These are phyloP conservation scores for Pomatorhinus ruficollis DNA, from an alignment of 2,113 vertebrate species.

Conservation along the genomic window DNA sequence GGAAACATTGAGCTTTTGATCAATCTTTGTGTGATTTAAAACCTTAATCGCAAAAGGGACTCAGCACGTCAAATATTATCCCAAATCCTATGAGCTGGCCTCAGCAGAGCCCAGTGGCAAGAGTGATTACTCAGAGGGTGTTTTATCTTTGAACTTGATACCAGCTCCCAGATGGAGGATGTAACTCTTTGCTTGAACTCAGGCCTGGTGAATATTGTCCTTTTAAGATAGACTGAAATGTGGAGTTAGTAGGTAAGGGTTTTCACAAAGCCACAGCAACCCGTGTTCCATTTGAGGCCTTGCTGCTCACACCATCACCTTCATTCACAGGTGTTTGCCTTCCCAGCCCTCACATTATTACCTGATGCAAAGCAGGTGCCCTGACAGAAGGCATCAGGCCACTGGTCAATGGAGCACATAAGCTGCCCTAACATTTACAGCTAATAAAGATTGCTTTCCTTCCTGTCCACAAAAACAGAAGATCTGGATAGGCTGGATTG, in stretches of 20 bases:
- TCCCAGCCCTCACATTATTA: background rate
- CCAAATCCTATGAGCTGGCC: background rate
- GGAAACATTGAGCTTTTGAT: background rate
- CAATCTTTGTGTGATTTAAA: constrained; percentile 46
- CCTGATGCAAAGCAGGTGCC: background rate
- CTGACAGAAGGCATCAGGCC: background rate
- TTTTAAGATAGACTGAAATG: background rate
- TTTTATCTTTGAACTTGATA: background rate
- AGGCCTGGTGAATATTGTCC: background rate
- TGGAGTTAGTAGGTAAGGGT: background rate
- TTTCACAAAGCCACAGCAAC: background rate
- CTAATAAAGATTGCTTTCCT: background rate
- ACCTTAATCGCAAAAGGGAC: constrained; percentile 7
- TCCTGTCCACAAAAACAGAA: background rate
- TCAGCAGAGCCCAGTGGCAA: background rate
- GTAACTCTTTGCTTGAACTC: background rate
- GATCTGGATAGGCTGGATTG: background rate
- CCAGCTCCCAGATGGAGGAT: background rate
- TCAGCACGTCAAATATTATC: background rate
- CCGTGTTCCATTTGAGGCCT: background rate
- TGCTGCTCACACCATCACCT: background rate
- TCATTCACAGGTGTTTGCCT: background rate
- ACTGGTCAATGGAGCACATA: background rate
- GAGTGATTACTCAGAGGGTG: background rate
- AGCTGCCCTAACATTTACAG: background rate